Evolutionary conservation across 2,113 vertebrate genomes (phyloP).

Genomic region (Esox niger): DNA sequence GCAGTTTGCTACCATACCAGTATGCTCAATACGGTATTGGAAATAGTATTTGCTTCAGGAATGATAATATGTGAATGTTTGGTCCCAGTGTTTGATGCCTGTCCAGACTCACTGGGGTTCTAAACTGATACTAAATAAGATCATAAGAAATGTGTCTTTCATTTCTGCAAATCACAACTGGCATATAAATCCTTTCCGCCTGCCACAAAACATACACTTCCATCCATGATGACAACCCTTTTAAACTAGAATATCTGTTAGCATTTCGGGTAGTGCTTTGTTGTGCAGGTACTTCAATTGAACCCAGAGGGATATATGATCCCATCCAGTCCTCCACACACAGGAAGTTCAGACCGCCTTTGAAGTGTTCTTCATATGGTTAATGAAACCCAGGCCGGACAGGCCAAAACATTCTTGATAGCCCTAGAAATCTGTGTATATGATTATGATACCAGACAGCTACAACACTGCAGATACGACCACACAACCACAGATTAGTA

Average conservation of each 20-base stretch:
- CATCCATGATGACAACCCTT: conserved; percentile 28
- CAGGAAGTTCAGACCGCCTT: conserved; percentile 69
- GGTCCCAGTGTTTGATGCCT: conserved; percentile 16
- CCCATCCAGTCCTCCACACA: conserved; percentile 33
- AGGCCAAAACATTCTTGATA: conserved; percentile 30
- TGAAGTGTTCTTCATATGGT: conserved; percentile 69
- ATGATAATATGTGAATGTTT: conserved; percentile 12
- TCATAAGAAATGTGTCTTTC: no score
- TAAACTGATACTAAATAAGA: conserved; percentile 16
- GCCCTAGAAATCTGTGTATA: conserved; percentile 25
- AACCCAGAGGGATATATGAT: conserved; percentile 64
- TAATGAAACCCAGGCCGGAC: conserved; percentile 72
- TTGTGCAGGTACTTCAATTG: conserved; percentile 60
- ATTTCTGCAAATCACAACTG: conserved; percentile 7
- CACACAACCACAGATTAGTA: conserved; percentile 12
- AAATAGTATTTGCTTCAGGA: neutral
- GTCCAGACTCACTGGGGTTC: conserved; percentile 1
- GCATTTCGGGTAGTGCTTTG: conserved; percentile 42
- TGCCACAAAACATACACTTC: conserved; percentile 6
- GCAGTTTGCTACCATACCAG: no score
- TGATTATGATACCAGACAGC: conserved; percentile 21
- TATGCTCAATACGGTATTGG: neutral
- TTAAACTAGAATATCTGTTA: conserved; percentile 32
- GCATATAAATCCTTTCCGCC: neutral
- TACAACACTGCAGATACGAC: conserved; percentile 23